Evolutionary conservation across 1,140 invertebrate genomes (phyloP), one percentile per base, ranked within the genome.

Genomic region (Muscidifurax raptorellus): DNA sequence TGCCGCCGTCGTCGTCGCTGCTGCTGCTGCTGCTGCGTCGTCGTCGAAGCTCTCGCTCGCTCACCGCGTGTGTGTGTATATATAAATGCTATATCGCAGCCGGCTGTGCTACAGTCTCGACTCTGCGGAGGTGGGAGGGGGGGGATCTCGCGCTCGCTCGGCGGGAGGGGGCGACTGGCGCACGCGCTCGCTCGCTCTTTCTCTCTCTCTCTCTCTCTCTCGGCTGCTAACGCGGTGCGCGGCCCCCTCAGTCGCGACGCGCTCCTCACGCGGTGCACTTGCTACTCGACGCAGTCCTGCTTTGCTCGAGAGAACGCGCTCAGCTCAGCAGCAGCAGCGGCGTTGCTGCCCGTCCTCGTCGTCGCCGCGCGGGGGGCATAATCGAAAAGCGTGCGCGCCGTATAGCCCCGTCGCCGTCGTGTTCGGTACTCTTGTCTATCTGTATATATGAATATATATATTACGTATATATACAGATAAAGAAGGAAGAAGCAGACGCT

Each of bases 191-290:
- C 86, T 84, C 82, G 81, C 44, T 30, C 5, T 13, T 18, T 47
- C 44, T 22, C 32, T 12, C n/a, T 32, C 82, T 83, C 44, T 30
- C 5, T 13, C n/a, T 47, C 44, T 22, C 32, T 12, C n/a, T 32
- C 52, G 52, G 52, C 52, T 22, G 52, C 52, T 59, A 82, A 59
- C 59, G 85, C 88, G 88, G 88, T 12, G 7, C 86, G 86, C 88
- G 87, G 85, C 85, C 86, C 87, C 90, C 89, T 93, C 91, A 93
- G 92, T 93, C 91, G 92, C 91, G 92, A 92, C 92, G 92, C 92
- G 92, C 91, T 91, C 91, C 90, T 91, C 92, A 92, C 91, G 90
- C 92, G 91, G 91, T 92, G 90, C 87, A 91, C 87, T 87, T 91
- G 90, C 22, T 22, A 59, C 91, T 90, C 72, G 74, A 83, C 69